These are phyloP conservation scores for Cairina moschata DNA, from an alignment of 2,113 vertebrate genomes.

Conservation along the genomic window DNA sequence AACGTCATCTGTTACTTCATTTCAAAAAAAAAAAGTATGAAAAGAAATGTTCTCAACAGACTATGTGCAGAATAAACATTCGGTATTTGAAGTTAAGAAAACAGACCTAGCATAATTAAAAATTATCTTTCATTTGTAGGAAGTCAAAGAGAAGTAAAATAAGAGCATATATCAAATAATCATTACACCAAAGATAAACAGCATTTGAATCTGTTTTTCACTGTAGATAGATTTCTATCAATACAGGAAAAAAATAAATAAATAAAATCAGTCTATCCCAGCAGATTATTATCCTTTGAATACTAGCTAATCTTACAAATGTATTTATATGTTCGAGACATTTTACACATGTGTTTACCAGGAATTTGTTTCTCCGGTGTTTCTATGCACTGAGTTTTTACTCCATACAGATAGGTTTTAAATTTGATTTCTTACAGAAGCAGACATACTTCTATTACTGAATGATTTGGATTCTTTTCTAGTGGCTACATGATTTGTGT, in stretches of 20 bases:
- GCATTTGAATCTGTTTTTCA: background rate
- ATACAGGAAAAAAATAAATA: background rate
- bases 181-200: background rate
- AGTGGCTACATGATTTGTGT: background rate
- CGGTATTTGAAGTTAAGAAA: background rate
- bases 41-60: background rate
- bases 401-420: background rate
- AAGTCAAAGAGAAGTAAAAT: background rate
- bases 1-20: constrained; percentile 45
- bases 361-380: background rate
- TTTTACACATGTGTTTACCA: background rate
- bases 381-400: background rate
- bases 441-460: background rate
- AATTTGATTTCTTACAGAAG: background rate
- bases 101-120: background rate
- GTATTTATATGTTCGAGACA: background rate
- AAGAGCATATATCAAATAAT: background rate
- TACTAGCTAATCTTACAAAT: background rate
- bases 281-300: background rate
- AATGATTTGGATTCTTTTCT: background rate
- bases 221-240: background rate
- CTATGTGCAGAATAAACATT: background rate
- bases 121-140: background rate
- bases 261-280: background rate
- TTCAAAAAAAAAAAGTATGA: background rate